Base-by-base conservation (phyloP, 2,888 invertebrate genomes). In the Notodonta dromedarius region DNA sequence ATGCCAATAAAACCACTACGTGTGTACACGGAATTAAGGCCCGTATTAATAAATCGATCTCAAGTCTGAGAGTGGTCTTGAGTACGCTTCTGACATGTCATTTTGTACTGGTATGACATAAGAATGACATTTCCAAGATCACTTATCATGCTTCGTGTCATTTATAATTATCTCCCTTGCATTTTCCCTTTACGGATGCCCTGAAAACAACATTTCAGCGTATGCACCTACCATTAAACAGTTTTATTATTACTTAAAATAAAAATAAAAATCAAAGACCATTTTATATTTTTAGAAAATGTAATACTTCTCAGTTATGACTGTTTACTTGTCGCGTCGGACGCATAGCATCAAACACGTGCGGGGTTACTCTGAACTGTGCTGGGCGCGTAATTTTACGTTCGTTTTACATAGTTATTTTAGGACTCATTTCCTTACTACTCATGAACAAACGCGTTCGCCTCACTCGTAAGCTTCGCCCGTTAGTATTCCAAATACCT, bases 361-460 rank as follows among this genome's bases (percentile, higher is more conserved):
- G 84, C 77, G 77, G 70, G 70, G 66, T 74, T 83, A 84, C 79
- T 66, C 67, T 66, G 80, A 84, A 82, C 79, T 69, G 73, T 65
- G 74, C 71, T 73, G 71, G 72, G 71, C 74, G 73, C 77, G 77
- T 83, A 83, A 86, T 83, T 85, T 85, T 84, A 85, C 78, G 82
- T 84, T 81, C 76, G 78, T 50, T 0, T 79, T 79, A 78, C 80
- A 74, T 67, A 73, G 78, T 77, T 89, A 87, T 87, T 87, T 85
- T 62, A 64, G 79, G 78, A 82, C 68, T 63, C 76, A 76, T 81
- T 87, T 85, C 85, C 82, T 80, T 77, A 77, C 71, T 63, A 77
- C 71, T 63, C 70, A 72, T 61, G 59, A 74, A 78, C 65, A 79
- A 74, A 67, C 70, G 65, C 63, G 58, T 73, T 73, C 52, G 60